A percentile compares a stretch with the other conserved stretches of the same genome.
Evolutionary conservation across 2,888 invertebrate genomes (phyloP).

Genomic region (Ceriagrion tenellum): DNA sequence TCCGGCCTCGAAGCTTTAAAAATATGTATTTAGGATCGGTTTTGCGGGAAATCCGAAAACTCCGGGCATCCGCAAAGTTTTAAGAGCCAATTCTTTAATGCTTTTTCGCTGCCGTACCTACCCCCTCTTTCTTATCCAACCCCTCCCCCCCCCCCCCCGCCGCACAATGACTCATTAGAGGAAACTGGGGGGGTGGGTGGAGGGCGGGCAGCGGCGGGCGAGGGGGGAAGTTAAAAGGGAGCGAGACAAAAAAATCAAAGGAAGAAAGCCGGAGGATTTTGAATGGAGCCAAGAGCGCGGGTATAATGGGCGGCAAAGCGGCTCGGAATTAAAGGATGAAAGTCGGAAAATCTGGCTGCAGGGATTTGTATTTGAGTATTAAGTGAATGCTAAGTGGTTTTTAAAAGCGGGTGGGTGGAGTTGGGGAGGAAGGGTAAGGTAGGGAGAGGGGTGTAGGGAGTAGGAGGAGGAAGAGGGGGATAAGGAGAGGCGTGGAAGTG

Average conservation of each 20-base stretch:
- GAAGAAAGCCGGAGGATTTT: slow-evolving; percentile 21
- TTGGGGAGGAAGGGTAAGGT: not conserved
- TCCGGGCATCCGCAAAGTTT: not conserved
- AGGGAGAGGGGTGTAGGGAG: not conserved
- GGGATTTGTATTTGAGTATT: slow-evolving; percentile 33
- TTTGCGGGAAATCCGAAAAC: not conserved
- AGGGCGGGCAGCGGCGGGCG: too few relatives aligned
- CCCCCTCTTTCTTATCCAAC: too few relatives aligned
- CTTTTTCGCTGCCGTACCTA: not conserved
- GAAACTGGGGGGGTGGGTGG: not conserved
- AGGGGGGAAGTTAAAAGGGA: not conserved
- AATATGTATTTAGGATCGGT: not conserved
- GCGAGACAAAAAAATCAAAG: not conserved
- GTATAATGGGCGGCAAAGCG: slow-evolving; percentile 23
- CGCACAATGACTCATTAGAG: not conserved
- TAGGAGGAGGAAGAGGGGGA: not conserved
- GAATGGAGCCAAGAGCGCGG: slow-evolving; percentile 38
- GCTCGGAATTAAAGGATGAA: slow-evolving; percentile 15
- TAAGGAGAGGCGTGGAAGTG: too few relatives aligned
- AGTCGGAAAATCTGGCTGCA: slow-evolving; percentile 27
- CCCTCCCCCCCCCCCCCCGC: too few relatives aligned
- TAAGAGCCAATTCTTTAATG: slow-evolving; percentile 26
- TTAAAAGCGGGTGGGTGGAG: not conserved
- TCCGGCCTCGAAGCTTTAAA: not conserved
- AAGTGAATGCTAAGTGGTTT: slow-evolving; percentile 24